A percentile compares a stretch with the other conserved stretches of the same genome.
Evolutionary conservation across 2,888 invertebrate species (phyloP).

Genomic region (Diplazon laetatorius): DNA sequence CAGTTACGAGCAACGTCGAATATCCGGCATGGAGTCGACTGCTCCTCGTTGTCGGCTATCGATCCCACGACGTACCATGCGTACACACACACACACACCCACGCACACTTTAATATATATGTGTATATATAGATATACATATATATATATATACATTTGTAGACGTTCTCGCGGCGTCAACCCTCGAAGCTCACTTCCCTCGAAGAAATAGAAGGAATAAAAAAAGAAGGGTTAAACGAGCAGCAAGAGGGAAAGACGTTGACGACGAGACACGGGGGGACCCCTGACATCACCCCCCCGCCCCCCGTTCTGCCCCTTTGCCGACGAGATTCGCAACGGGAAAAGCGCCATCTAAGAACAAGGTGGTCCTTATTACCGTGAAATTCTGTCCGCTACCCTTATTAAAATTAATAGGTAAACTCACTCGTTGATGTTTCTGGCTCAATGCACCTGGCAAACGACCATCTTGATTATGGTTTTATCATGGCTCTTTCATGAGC

Average conservation of each 20-base stretch:
- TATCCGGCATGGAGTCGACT: conserved; percentile 58
- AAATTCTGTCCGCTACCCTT: conserved; percentile 1
- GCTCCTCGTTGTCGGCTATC: conserved; percentile 49
- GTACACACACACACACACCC: not conserved
- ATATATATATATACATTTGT: conserved; percentile 13
- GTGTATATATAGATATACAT: conserved; percentile 10
- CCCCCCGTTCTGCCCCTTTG: too few relatives aligned
- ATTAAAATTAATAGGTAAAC: conserved; percentile 43
- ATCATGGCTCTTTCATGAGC: conserved; percentile 27
- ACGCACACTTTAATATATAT: not conserved
- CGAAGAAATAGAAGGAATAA: conserved; percentile 15
- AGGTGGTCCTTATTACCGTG: conserved; percentile 12
- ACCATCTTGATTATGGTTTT: conserved; percentile 37
- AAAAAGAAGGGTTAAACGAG: conserved; percentile 21
- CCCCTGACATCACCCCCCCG: too few relatives aligned
- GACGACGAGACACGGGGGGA: not conserved
- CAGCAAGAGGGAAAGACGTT: conserved; percentile 7
- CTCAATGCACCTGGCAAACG: conserved; percentile 23
- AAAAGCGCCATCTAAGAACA: conserved; percentile 13
- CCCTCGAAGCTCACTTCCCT: conserved; percentile 9
- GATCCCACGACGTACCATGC: conserved; percentile 36
- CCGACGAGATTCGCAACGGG: not conserved
- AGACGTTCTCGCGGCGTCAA: conserved; percentile 4
- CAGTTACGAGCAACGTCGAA: conserved; percentile 60
- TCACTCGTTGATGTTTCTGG: conserved; percentile 12